A percentile compares a stretch with the other conserved stretches of the same genome.
These are phyloP conservation scores for Venusia cambrica DNA, from an alignment of 2,888 invertebrate genomes.

Conservation along the genomic window DNA sequence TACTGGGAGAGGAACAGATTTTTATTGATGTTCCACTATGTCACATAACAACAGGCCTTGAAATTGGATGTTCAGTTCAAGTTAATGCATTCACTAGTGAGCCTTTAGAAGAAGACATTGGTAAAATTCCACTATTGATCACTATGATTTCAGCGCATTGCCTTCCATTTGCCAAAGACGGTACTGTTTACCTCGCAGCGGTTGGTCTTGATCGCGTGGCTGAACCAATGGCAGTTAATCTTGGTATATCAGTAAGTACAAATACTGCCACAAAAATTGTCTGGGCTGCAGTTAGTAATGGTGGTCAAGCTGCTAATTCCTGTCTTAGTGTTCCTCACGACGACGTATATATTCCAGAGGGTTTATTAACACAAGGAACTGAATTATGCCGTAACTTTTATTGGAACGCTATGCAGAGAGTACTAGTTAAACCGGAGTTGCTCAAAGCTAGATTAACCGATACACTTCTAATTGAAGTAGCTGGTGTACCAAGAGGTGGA, in stretches of 20 bases:
- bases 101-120: conserved; percentile 27
- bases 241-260: conserved; percentile 56
- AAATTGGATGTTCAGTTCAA: conserved; percentile 41
- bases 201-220: conserved; percentile 51
- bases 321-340: conserved; percentile 44
- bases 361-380: conserved; percentile 37
- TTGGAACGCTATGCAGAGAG: conserved; percentile 65
- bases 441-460: conserved; percentile 44
- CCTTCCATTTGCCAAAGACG: conserved; percentile 56
- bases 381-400: conserved; percentile 49
- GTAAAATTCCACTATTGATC: conserved; percentile 46
- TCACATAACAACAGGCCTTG: conserved; percentile 43
- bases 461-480: conserved; percentile 61
- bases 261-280: conserved; percentile 46
- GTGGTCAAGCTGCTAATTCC: conserved; percentile 50
- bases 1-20: conserved; percentile 57
- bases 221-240: conserved; percentile 43
- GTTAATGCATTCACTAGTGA: conserved; percentile 41
- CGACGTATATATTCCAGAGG: conserved; percentile 53
- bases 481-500: conserved; percentile 58
- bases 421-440: conserved; percentile 51
- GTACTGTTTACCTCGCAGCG: conserved; percentile 57
- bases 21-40: conserved; percentile 42
- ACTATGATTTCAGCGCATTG: conserved; percentile 68
- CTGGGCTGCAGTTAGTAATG: conserved; percentile 57